These are phyloP conservation scores for Synergus japonicus DNA, from an alignment of 2,888 invertebrate genomes.

Conservation along the genomic window DNA sequence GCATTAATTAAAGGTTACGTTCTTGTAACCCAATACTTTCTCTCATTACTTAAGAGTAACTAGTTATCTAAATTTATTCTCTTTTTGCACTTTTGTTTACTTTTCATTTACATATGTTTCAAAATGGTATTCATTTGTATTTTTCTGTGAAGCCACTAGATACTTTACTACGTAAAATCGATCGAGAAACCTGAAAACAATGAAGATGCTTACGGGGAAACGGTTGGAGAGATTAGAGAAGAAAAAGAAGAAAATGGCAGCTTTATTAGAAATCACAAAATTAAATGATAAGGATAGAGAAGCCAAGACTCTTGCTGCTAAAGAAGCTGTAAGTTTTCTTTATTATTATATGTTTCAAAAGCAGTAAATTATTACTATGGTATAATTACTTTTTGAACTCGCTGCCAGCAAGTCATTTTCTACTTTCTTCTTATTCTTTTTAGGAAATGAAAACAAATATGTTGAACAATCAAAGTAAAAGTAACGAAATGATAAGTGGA, in stretches of 20 bases:
- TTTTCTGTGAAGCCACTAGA: constrained; percentile 1
- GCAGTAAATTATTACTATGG: background rate
- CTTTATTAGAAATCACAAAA: constrained; percentile 81
- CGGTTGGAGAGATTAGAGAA: constrained; percentile 80
- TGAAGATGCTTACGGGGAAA: constrained; percentile 78
- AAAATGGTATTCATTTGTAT: background rate
- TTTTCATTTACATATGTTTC: background rate
- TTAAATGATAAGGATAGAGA: constrained; percentile 81
- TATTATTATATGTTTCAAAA: background rate
- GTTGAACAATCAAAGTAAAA: constrained; percentile 36
- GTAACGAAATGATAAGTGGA: constrained; percentile 43
- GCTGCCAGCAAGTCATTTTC: background rate
- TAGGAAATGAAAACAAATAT: constrained; percentile 39
- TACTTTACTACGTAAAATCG: constrained; percentile 19
- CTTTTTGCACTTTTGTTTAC: background rate
- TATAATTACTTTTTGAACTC: too few species aligned
- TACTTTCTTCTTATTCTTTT: constrained; percentile 20
- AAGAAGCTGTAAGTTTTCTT: constrained; percentile 53
- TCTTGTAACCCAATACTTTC: background rate
- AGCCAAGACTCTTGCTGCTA: constrained; percentile 64
- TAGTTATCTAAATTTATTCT: background rate
- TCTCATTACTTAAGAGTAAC: background rate
- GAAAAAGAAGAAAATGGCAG: constrained; percentile 83
- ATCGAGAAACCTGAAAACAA: constrained; percentile 55
- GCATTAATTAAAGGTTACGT: background rate